These are phyloP conservation scores for Myripristis jacobus DNA, from an alignment of 2,797 vertebrate genomes.

Conservation along the genomic window DNA sequence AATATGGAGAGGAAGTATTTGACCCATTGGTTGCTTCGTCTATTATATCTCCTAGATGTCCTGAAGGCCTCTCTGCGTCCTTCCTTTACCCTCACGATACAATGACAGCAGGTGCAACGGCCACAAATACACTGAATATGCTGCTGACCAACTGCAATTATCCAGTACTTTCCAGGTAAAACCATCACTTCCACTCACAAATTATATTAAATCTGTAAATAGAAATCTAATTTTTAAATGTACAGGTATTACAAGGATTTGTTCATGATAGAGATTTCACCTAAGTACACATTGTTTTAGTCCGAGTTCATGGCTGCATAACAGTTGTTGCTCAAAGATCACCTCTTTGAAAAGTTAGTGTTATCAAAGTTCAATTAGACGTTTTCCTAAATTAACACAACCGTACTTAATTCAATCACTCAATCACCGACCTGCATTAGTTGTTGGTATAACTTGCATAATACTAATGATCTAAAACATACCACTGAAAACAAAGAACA, in stretches of 20 bases:
- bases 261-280: conserved; percentile 10
- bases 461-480: conserved; percentile 15
- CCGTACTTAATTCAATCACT: neutral
- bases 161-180: neutral
- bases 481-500: neutral
- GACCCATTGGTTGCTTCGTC: too few relatives aligned
- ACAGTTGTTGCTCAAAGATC: conserved; percentile 18
- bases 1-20: too few relatives aligned
- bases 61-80: too few relatives aligned
- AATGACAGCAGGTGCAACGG: neutral
- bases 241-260: conserved; percentile 41
- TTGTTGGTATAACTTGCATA: neutral
- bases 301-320: conserved; percentile 24
- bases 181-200: conserved; percentile 1
- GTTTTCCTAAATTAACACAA: neutral
- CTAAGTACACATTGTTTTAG: conserved; percentile 33
- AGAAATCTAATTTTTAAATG: conserved; percentile 23
- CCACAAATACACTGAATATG: neutral
- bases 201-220: conserved; percentile 15
- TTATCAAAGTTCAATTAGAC: conserved; percentile 1
- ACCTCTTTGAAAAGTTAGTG: conserved; percentile 1
- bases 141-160: neutral
- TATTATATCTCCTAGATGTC: too few relatives aligned
- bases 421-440: neutral
- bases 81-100: neutral